Evolutionary conservation across 1,140 invertebrate species (phyloP).

Genomic region (Caenorhabditis inopinata): DNA sequence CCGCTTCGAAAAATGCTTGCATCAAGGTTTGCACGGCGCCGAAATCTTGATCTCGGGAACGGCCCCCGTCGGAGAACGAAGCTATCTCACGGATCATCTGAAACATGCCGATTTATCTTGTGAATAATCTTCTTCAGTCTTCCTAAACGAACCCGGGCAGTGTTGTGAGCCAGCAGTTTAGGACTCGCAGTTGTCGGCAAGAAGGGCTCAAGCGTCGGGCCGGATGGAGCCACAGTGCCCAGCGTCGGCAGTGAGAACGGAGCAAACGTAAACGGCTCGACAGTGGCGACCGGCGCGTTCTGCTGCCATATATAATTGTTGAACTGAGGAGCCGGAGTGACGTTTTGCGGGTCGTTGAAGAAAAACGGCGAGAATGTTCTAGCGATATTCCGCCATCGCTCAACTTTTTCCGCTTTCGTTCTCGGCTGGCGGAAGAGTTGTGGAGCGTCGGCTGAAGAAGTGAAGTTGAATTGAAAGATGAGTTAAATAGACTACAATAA

Average conservation of each 20-base stretch:
- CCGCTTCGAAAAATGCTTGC: slow-evolving; percentile 46
- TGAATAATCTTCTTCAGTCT: not conserved
- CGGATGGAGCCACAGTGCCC: not conserved
- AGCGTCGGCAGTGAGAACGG: not conserved
- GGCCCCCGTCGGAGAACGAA: slow-evolving; percentile 37
- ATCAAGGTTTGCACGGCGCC: slow-evolving; percentile 38
- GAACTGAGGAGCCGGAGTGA: not conserved
- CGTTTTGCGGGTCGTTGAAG: not conserved
- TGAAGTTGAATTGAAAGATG: too few relatives aligned
- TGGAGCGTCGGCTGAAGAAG: not conserved
- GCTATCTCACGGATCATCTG: slow-evolving; percentile 43
- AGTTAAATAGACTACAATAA: too few relatives aligned
- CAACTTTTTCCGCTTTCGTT: not conserved
- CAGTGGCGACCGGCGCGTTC: not conserved
- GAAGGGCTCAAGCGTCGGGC: slow-evolving; percentile 26
- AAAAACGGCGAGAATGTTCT: slow-evolving; percentile 6
- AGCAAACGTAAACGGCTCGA: not conserved
- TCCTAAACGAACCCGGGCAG: slow-evolving; percentile 32
- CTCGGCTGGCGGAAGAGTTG: not conserved
- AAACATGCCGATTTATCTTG: not conserved
- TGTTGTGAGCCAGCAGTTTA: slow-evolving; percentile 38
- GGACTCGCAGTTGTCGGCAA: slow-evolving; percentile 17
- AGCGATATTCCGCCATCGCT: not conserved
- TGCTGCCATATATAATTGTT: slow-evolving; percentile 10
- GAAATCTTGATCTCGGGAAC: slow-evolving; percentile 15